Evolutionary conservation across 1,140 invertebrate genomes (phyloP).

Genomic region (Globodera rostochiensis): DNA sequence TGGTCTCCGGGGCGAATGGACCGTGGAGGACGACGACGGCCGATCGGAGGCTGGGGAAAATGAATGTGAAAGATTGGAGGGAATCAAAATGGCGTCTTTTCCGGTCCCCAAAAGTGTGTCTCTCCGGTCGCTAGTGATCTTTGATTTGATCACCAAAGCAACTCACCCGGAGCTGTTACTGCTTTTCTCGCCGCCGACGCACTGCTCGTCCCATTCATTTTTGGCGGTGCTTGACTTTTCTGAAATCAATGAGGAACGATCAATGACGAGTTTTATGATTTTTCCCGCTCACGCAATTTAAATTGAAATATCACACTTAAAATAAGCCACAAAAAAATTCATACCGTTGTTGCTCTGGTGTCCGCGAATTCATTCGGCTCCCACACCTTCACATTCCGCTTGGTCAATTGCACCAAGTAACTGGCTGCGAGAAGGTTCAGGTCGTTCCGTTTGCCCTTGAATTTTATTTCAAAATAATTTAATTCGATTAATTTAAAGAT

Average conservation of each 20-base stretch:
- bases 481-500: no score
- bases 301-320: no score
- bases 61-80: not conserved
- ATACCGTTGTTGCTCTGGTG: constrained; percentile 8
- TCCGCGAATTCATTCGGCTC: constrained; percentile 36
- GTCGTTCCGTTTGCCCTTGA: constrained; percentile 35
- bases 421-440: constrained; percentile 39
- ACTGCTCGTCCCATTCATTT: constrained; percentile 14
- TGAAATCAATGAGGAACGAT: not conserved
- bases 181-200: not conserved
- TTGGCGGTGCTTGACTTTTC: not conserved
- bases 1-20: not conserved
- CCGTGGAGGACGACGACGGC: constrained; percentile 1
- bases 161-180: constrained; percentile 19
- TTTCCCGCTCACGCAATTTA: no score
- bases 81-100: not conserved
- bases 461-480: not conserved
- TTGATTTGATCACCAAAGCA: not conserved
- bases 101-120: not conserved
- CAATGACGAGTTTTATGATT: not conserved
- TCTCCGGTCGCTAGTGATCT: no score
- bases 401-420: constrained; percentile 41
- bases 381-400: constrained; percentile 34
- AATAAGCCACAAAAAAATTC: not conserved
- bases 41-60: constrained; percentile 1